Evolutionary conservation across 2,888 invertebrate genomes (phyloP).

Genomic region (Cephus runcator): DNA sequence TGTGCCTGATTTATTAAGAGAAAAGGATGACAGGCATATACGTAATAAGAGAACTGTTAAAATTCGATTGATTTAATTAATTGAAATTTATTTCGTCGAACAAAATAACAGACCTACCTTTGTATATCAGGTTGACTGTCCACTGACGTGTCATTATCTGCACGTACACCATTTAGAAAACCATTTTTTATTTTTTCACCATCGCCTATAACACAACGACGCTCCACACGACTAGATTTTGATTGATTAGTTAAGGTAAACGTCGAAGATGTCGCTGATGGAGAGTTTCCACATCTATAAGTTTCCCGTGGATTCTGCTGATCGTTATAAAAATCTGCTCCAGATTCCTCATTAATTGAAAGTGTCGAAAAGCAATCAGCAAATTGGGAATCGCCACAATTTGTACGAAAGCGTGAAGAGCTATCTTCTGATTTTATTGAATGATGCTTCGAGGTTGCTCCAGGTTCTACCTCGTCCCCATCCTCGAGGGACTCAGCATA

Average conservation of each 20-base stretch:
- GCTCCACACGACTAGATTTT: conserved; percentile 29
- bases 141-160: conserved; percentile 6
- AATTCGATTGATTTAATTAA: not conserved
- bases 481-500: conserved; percentile 69
- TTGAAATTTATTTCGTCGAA: not conserved
- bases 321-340: conserved; percentile 18
- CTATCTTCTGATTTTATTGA: conserved; percentile 28
- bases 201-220: conserved; percentile 33
- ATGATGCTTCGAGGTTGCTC: conserved; percentile 36
- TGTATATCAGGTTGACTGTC: conserved; percentile 30
- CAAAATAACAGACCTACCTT: conserved; percentile 27
- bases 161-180: not conserved
- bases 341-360: conserved; percentile 13
- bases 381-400: conserved; percentile 48
- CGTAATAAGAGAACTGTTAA: not conserved
- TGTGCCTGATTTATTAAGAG: conserved; percentile 27
- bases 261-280: conserved; percentile 30
- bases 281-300: conserved; percentile 43
- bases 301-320: conserved; percentile 26
- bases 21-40: not conserved
- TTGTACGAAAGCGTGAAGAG: conserved; percentile 32
- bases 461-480: conserved; percentile 50
- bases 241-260: conserved; percentile 26
- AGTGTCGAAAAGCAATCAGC: conserved; percentile 20
- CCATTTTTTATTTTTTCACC: conserved; percentile 5